A percentile compares a stretch with the other conserved stretches of the same genome.
Conservation (phyloP, 2,888 invertebrate genomes). For the Drosophila anomalata region DNA sequence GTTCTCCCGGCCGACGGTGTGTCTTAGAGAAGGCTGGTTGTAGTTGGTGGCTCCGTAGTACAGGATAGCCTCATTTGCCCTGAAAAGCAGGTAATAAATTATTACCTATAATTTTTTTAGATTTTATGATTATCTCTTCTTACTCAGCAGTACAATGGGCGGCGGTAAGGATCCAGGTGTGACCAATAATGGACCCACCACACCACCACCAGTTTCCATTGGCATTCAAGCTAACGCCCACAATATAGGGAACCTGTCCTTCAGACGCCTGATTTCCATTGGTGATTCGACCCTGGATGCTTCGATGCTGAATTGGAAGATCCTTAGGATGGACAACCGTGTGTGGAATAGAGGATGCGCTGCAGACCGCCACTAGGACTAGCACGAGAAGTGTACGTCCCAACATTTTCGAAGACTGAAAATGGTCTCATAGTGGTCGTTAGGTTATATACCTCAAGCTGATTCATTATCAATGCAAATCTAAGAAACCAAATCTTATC, state of each 20-base stretch:
- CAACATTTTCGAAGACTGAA: neutral
- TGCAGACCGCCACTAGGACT: slow-evolving; percentile 20
- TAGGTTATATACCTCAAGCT: neutral
- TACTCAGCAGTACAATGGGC: slow-evolving; percentile 55
- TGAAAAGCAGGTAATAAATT: neutral
- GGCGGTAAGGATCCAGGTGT: slow-evolving; percentile 63
- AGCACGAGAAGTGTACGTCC: slow-evolving; percentile 18
- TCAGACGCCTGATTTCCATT: slow-evolving; percentile 58
- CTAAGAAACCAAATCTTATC: slow-evolving; percentile 7
- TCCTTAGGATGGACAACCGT: slow-evolving; percentile 35
- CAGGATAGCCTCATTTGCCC: slow-evolving; percentile 36
- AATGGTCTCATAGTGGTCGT: neutral
- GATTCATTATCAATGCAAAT: slow-evolving; percentile 1
- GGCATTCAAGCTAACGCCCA: slow-evolving; percentile 58
- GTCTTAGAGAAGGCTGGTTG: slow-evolving; percentile 33
- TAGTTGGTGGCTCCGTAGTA: slow-evolving; percentile 46
- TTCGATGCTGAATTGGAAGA: slow-evolving; percentile 8
- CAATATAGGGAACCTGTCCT: slow-evolving; percentile 64
- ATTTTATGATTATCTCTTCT: neutral
- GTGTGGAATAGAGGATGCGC: slow-evolving; percentile 24
- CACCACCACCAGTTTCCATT: slow-evolving; percentile 58
- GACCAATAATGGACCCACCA: slow-evolving; percentile 66
- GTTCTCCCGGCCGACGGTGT: slow-evolving; percentile 26
- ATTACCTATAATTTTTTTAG: neutral
- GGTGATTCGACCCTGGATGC: slow-evolving; percentile 57